These are phyloP conservation scores for Tetraodon nigroviridis DNA, from an alignment of 2,113 vertebrate genomes.

Conservation along the genomic window DNA sequence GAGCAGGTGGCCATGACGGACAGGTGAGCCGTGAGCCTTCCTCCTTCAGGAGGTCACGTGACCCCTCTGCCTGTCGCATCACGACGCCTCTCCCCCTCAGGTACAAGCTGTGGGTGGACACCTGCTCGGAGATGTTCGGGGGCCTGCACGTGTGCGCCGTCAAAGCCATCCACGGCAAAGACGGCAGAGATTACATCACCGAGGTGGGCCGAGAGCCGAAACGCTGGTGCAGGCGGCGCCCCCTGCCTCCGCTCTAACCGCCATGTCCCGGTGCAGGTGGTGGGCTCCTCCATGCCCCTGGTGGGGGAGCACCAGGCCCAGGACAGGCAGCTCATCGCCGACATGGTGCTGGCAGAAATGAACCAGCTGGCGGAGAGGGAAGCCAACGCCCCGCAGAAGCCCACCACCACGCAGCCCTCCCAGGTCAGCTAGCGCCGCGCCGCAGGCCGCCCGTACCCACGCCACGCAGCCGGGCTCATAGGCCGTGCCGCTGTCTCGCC, in stretches of 20 bases:
- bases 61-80: too few relatives aligned
- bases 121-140: constrained; percentile 92
- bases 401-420: constrained; percentile 85
- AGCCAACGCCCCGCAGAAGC: constrained; percentile 81
- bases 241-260: background rate
- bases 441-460: background rate
- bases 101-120: constrained; percentile 96
- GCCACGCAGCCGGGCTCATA: background rate
- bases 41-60: background rate
- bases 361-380: constrained; percentile 81
- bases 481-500: constrained; percentile 29
- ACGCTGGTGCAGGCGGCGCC: background rate
- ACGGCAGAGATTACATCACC: constrained; percentile 95
- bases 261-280: constrained; percentile 71
- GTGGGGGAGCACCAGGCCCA: constrained; percentile 90
- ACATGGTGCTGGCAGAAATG: constrained; percentile 86
- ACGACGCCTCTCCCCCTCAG: constrained; percentile 52
- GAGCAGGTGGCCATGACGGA: constrained; percentile 99
- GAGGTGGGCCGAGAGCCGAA: constrained; percentile 77
- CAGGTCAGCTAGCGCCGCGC: constrained; percentile 69
- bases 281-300: constrained; percentile 89
- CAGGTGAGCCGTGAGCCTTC: constrained; percentile 81
- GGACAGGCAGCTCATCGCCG: constrained; percentile 85
- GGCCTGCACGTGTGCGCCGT: constrained; percentile 95
- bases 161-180: constrained; percentile 96